Base-by-base conservation (phyloP, 2,113 vertebrate species). In the Tamias sibiricus region DNA sequence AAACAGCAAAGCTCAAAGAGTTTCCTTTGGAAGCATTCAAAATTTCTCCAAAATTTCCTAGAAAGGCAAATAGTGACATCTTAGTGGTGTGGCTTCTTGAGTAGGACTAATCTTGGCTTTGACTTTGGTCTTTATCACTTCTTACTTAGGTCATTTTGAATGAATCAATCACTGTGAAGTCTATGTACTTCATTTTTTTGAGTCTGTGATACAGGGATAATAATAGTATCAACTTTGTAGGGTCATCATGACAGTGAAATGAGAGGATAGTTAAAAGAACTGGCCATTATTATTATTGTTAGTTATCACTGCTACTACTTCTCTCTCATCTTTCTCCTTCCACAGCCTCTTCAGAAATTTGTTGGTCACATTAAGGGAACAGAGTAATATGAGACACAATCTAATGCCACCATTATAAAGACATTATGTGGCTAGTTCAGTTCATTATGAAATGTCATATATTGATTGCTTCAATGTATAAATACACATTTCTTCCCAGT, bases 1-100 rank as follows among this genome's bases (percentile, higher is more conserved):
- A 87, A 91, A 88, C n/a, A 97, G 82, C 32, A 84, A 82, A 88
- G 35, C 57, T 77, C 44, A 85, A 76, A 91, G 13, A 28, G 42
- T 69, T 87, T 40, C 40, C n/a, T 91, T 30, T 12, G 79, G 47
- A 96, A 81, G 42, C 80, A 90, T 32, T 74, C 30, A 54, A 69
- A 82, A 87, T 57, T 44, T 69, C 24, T 81, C 28, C 26, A 64
- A 7, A 32, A 26, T 66, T 47, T 75, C n/a, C 74, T 8, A 82
- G 30, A 35, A 1, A 42, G 76, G 64, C 26, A 69, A 49, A 52
- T 2, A 82, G 83, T 40, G 19, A 24, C 1, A 4, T 52, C 37
- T 86, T 57, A 71, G 30, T 9, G 64, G 40, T 24, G 9, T 52
- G 9, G 22, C 49, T 44, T 49, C 40, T 57, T 93, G 37, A 44